These are phyloP conservation scores for Bubo scandiacus DNA, from an alignment of 2,113 vertebrate genomes.

Conservation along the genomic window DNA sequence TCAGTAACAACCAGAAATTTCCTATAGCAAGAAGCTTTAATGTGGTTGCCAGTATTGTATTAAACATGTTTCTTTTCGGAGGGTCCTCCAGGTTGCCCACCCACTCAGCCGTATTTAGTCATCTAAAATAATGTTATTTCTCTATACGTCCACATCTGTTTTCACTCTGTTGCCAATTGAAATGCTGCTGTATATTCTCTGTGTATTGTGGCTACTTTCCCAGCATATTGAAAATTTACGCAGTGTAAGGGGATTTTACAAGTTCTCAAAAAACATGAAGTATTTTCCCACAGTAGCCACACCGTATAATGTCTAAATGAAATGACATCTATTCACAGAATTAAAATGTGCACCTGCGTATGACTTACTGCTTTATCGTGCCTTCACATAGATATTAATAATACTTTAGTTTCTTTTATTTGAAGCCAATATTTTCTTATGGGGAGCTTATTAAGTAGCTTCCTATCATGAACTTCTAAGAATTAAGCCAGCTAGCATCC, in stretches of 20 bases:
- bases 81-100: constrained; percentile 70
- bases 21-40: not conserved
- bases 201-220: constrained; percentile 79
- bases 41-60: constrained; percentile 62
- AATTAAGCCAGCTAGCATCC: not conserved
- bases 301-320: not conserved
- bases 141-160: constrained; percentile 74
- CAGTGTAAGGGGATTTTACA: constrained; percentile 76
- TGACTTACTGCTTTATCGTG: not conserved
- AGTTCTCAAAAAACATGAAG: constrained; percentile 64
- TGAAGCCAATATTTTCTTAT: not conserved
- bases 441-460: not conserved
- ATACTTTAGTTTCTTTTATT: not conserved
- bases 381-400: not conserved
- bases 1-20: not conserved
- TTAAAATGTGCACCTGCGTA: constrained; percentile 48
- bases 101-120: constrained; percentile 74
- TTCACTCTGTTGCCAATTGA: constrained; percentile 76
- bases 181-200: constrained; percentile 72
- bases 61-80: constrained; percentile 55
- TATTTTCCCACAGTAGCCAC: constrained; percentile 71
- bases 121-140: constrained; percentile 76
- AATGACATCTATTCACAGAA: constrained; percentile 30
- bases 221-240: constrained; percentile 73
- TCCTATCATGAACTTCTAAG: not conserved